Base-by-base conservation (phyloP, 2,888 invertebrate genomes). In the Scaeva pyrastri region DNA sequence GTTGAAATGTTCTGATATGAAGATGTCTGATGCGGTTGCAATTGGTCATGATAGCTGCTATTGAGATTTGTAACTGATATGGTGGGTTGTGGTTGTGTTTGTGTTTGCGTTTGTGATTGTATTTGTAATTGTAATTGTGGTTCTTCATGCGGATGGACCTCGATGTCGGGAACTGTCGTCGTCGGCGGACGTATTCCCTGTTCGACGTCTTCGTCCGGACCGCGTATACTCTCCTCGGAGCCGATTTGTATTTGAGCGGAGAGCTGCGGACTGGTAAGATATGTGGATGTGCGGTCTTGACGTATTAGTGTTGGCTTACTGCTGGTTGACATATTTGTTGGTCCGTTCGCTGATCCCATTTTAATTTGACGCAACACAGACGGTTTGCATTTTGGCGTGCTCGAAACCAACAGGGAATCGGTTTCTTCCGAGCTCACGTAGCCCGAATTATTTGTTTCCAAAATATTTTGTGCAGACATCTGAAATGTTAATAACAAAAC, bases 221-320 rank as follows among this genome's bases (percentile, higher is more conserved):
- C 94, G 5, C 96, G 94, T 83, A 94, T 94, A 89, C 95, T 95
- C 92, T 97, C 97, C 92, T 97, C 97, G 89, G 97, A 97, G 72
- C 96, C 96, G 45, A 96, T 96, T 88, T 95, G 94, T 21, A 96
- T 93, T 74, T 94, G 94, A 55, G 96, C 96, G 87, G 97, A 94
- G 90, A 96, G 95, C 84, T 94, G 94, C n/a, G 92, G 91, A 89
- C 95, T 95, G 79, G 96, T 94, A 81, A 95, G 93, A 92, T 95
- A 94, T 90, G 95, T 95, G 70, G 97, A 97, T 62, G 97, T 97
- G 89, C 97, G 96, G 93, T 97, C 97, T 93, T 97, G 97, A 88
- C 97, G 94, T 93, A 96, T 97, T 88, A 97, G 93, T 87, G 97
- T 96, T 88, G 97, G 97, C 92, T 97, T 97, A 80, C 94, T 94